Evolutionary conservation across 2,113 vertebrate genomes (phyloP).

Genomic region (Grantiella picta): DNA sequence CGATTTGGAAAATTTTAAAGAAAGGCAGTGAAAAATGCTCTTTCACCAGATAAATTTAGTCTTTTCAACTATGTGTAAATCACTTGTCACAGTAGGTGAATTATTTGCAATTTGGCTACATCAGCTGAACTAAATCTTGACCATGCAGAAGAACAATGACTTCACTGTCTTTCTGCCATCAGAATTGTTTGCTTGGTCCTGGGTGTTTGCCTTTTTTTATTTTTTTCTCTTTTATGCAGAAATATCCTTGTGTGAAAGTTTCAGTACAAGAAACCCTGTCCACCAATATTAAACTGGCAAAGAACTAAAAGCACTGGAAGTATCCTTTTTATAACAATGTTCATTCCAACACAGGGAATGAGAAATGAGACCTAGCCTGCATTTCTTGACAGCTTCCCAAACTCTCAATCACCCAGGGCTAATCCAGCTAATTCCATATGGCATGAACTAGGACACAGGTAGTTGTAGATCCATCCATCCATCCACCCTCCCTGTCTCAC

Average conservation of each 20-base stretch:
- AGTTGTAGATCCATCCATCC: background rate
- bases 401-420: background rate
- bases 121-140: background rate
- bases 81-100: background rate
- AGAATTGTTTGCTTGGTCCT: background rate
- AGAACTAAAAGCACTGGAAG: background rate
- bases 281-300: background rate
- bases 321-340: background rate
- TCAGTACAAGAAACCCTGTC: background rate
- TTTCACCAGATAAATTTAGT: background rate
- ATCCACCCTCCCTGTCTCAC: too few species aligned
- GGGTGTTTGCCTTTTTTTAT: background rate
- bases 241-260: background rate
- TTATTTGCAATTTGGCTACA: background rate
- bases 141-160: background rate
- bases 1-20: background rate
- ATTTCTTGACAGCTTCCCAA: background rate
- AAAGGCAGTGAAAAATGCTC: accelerated
- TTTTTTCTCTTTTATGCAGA: background rate
- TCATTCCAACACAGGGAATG: background rate
- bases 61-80: background rate
- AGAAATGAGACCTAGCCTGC: background rate
- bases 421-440: background rate
- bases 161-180: background rate
- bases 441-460: background rate